Conservation (phyloP, 2,113 vertebrate genomes). For the Chamaea fasciata region DNA sequence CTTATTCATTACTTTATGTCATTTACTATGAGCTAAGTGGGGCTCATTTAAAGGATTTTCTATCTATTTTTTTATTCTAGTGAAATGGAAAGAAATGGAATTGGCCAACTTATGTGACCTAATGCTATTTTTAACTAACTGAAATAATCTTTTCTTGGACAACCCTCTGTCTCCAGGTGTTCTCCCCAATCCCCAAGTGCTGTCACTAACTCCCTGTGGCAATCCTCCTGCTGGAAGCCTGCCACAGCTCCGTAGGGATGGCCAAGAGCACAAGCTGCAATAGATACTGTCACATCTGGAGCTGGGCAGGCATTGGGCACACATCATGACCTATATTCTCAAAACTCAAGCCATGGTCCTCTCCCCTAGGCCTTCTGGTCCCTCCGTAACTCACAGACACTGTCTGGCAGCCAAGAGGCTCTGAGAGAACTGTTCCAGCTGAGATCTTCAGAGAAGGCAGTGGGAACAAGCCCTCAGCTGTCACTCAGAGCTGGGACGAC, state of each 20-base stretch:
- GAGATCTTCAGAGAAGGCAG: background rate
- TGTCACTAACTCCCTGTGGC: background rate
- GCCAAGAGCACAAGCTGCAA: background rate
- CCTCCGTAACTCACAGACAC: background rate
- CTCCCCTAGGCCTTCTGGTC: background rate
- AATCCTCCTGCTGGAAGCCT: background rate
- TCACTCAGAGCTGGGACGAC: background rate
- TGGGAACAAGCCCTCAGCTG: background rate
- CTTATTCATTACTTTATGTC: background rate
- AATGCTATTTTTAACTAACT: background rate
- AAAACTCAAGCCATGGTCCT: background rate
- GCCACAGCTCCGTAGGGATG: fast-evolving
- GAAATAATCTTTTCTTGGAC: background rate
- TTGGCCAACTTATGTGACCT: background rate
- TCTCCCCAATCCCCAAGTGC: background rate
- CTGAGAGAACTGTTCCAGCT: background rate
- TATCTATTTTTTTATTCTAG: background rate
- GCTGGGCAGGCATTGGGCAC: background rate
- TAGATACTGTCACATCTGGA: background rate
- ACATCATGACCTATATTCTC: fast-evolving
- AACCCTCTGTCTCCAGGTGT: background rate
- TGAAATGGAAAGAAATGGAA: background rate
- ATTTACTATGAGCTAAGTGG: background rate
- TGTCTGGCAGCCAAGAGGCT: background rate
- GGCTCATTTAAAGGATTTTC: background rate